phyloP scores from a whole-genome alignment of 2,888 invertebrate species.

The Poecilus cupreus region DNA sequence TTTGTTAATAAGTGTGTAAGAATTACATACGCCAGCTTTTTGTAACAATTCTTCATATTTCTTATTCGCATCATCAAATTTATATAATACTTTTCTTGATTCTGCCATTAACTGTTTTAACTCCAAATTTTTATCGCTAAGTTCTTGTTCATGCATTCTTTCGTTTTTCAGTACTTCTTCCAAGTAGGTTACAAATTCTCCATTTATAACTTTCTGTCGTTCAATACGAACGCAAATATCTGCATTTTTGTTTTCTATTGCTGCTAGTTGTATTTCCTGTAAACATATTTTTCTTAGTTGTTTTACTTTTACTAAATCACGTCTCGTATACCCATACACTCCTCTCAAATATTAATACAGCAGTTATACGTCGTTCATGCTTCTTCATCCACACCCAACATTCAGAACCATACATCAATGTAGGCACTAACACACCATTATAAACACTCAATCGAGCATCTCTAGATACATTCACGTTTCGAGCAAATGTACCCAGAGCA shows the following conservation, averaged over 20 bases:
- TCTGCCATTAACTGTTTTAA: conserved; percentile 72
- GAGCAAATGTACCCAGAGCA: no score
- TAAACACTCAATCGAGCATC: no score
- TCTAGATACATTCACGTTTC: no score
- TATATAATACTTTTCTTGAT: conserved; percentile 74
- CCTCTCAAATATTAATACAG: no score
- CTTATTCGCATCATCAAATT: conserved; percentile 73
- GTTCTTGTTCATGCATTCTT: conserved; percentile 71
- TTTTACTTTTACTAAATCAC: no score
- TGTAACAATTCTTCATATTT: conserved; percentile 74
- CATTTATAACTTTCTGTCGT: conserved; percentile 69
- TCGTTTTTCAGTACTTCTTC: conserved; percentile 70
- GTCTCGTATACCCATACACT: no score
- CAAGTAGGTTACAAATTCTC: conserved; percentile 67
- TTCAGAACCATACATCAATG: no score
- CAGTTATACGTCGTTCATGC: no score
- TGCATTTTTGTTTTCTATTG: conserved; percentile 77
- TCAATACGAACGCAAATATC: conserved; percentile 77
- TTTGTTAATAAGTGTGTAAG: conserved; percentile 12
- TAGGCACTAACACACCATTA: no score
- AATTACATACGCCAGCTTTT: conserved; percentile 72
- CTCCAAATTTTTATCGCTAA: conserved; percentile 71
- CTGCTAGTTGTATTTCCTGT: conserved; percentile 75
- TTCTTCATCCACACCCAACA: no score
- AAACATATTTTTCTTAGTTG: conserved; percentile 39